phyloP scores from a whole-genome alignment of 1,140 invertebrate species.

The Hirudo medicinalis region DNA sequence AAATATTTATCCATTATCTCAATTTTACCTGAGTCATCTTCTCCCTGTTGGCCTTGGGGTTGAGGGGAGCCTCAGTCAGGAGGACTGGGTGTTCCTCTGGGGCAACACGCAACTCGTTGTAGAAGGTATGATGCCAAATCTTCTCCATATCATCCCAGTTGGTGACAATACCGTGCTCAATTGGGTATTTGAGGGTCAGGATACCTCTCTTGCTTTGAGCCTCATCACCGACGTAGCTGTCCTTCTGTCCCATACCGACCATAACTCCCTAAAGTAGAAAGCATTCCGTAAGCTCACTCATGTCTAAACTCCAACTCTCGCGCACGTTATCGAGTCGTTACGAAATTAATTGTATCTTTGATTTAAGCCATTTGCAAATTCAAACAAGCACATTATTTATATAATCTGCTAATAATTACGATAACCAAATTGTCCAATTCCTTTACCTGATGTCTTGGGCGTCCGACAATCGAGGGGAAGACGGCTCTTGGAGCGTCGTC shows the following conservation, averaged over 20 bases:
- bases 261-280: conserved; percentile 50
- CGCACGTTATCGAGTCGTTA: no score
- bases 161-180: conserved; percentile 83
- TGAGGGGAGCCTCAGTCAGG: conserved; percentile 30
- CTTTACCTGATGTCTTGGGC: conserved; percentile 52
- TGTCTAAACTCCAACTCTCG: no score
- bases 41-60: conserved; percentile 30
- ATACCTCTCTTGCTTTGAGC: conserved; percentile 55
- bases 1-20: no score
- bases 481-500: conserved; percentile 75
- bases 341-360: no score
- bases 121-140: conserved; percentile 64
- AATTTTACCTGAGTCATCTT: conserved; percentile 25
- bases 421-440: background rate
- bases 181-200: conserved; percentile 70
- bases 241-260: conserved; percentile 44
- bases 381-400: no score
- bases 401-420: no score
- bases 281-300: conserved; percentile 29
- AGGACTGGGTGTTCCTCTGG: conserved; percentile 33
- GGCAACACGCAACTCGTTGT: conserved; percentile 48
- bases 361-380: no score
- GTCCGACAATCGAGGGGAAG: conserved; percentile 70
- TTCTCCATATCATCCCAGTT: conserved; percentile 78
- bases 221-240: conserved; percentile 39